Percentiles rank a stretch among this genome's conserved stretches.
Evolutionary conservation across 1,140 invertebrate species (phyloP).

Genomic region (Lordiphosa collinella): DNA sequence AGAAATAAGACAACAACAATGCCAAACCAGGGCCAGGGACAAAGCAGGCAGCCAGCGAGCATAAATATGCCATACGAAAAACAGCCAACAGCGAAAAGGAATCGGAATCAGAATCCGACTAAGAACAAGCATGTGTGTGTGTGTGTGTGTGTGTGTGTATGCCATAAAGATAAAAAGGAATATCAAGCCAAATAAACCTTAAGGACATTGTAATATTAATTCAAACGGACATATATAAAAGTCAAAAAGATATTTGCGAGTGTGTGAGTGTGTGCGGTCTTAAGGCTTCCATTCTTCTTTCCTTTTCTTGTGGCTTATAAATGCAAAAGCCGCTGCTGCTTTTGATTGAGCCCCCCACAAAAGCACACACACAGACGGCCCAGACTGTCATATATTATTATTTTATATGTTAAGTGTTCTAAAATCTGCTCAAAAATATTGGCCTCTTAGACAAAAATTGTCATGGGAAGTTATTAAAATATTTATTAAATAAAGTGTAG

Average conservation of each 20-base stretch:
- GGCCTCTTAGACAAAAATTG: too few species aligned
- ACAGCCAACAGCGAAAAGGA: constrained; percentile 45
- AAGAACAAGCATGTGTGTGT: constrained; percentile 14
- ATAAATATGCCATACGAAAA: constrained; percentile 69
- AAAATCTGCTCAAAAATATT: too few species aligned
- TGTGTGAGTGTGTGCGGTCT: constrained; percentile 32
- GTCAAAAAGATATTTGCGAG: constrained; percentile 16
- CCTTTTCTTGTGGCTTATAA: constrained; percentile 50
- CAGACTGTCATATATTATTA: background rate
- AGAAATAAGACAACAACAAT: constrained; percentile 42
- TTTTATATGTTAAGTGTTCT: too few species aligned
- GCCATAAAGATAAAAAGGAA: constrained; percentile 69
- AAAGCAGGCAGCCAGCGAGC: constrained; percentile 21
- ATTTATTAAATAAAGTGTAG: too few species aligned
- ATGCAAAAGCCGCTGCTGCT: constrained; percentile 22
- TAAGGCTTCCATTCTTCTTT: constrained; percentile 27
- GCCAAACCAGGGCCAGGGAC: constrained; percentile 20
- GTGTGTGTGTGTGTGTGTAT: constrained; percentile 5
- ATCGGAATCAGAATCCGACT: constrained; percentile 53
- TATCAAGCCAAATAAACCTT: constrained; percentile 76
- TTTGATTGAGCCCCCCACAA: constrained; percentile 22
- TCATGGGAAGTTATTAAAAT: too few species aligned
- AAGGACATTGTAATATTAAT: constrained; percentile 77
- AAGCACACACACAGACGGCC: background rate
- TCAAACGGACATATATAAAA: constrained; percentile 72